Evolutionary conservation across 1,140 invertebrate genomes (phyloP).

Genomic region (Temnothorax nylanderi): DNA sequence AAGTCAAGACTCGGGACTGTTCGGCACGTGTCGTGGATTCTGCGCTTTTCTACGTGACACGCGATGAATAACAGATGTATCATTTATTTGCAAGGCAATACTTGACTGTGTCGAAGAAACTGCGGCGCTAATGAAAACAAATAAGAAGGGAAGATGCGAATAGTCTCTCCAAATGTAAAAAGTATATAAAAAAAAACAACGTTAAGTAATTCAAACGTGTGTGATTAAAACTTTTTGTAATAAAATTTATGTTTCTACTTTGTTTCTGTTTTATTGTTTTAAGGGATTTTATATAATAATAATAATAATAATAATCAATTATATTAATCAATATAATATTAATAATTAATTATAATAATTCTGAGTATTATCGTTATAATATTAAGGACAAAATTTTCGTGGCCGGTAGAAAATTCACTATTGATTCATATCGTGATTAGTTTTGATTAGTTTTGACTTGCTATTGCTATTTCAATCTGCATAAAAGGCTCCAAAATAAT

Average conservation of each 20-base stretch:
- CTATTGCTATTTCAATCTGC: background rate
- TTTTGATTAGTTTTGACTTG: background rate
- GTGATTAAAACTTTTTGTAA: background rate
- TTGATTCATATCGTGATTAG: background rate
- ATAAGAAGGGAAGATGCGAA: background rate
- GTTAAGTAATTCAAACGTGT: background rate
- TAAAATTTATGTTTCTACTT: background rate
- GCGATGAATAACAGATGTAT: slow-evolving; percentile 46
- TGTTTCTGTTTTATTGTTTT: background rate
- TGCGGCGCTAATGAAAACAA: background rate
- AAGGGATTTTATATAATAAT: background rate
- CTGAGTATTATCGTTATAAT: background rate
- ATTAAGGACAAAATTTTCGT: background rate
- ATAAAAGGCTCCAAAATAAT: background rate
- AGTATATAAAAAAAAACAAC: background rate
- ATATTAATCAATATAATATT: background rate
- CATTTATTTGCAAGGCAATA: slow-evolving; percentile 36
- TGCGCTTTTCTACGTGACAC: slow-evolving; percentile 57
- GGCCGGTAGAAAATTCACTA: background rate
- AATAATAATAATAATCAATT: background rate
- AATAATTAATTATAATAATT: background rate
- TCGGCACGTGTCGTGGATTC: slow-evolving; percentile 42
- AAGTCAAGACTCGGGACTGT: slow-evolving; percentile 37
- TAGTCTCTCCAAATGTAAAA: background rate
- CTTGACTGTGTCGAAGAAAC: background rate